phyloP scores from a whole-genome alignment of 35 echinoderm and acorn worm species.

The Ophioderma brevispina region DNA sequence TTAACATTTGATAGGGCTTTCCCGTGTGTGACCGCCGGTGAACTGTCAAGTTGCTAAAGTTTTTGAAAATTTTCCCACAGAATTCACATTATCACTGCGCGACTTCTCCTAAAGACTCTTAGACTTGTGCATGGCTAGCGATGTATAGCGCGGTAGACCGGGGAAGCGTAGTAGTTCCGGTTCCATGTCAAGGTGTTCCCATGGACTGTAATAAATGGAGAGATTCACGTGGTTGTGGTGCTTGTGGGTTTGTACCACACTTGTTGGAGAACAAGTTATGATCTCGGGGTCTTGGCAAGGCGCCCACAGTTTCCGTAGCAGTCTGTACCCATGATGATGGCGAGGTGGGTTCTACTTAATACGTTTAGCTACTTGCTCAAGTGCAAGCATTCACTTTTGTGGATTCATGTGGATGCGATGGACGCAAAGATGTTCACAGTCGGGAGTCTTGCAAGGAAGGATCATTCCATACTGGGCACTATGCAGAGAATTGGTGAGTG shows the following conservation, averaged over 20 bases:
- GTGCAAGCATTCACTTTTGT: slow-evolving; percentile 42
- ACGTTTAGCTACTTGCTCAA: slow-evolving; percentile 58
- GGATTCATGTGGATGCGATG: background rate
- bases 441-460: no score
- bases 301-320: background rate
- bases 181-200: background rate
- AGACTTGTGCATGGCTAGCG: slow-evolving; percentile 47
- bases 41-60: slow-evolving; percentile 97
- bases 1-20: slow-evolving; percentile 96
- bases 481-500: no score
- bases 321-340: slow-evolving; percentile 27
- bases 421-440: no score
- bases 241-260: background rate
- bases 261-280: slow-evolving; percentile 16
- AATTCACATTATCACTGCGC: slow-evolving; percentile 79
- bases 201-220: slow-evolving; percentile 20
- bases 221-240: slow-evolving; percentile 26
- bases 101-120: slow-evolving; percentile 16
- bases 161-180: slow-evolving; percentile 17
- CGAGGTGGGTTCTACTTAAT: slow-evolving; percentile 51
- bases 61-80: slow-evolving; percentile 98
- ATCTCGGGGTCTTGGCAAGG: slow-evolving; percentile 33
- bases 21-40: slow-evolving; percentile 91
- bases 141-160: slow-evolving; percentile 7
- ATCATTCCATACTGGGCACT: no score